phyloP scores from a whole-genome alignment of 2,888 invertebrate species.

The Stictocephala bisonia region DNA sequence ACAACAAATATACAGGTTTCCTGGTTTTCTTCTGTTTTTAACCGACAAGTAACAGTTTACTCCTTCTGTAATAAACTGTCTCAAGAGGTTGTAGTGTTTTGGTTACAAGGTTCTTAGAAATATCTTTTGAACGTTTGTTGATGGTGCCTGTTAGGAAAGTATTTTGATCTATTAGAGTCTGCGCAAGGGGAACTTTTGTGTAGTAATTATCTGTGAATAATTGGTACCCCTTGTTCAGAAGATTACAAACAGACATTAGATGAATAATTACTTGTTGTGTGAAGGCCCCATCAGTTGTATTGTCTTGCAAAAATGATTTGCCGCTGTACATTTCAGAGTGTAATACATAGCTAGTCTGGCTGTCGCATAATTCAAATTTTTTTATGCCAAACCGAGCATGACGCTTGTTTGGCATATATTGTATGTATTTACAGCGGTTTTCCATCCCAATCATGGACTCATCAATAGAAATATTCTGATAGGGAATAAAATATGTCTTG shows the following conservation, averaged over 20 bases:
- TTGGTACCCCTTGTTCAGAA: constrained; percentile 29
- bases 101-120: background rate
- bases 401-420: constrained; percentile 10
- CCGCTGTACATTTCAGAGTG: constrained; percentile 17
- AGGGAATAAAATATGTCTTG: too few species aligned
- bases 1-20: background rate
- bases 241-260: constrained; percentile 49
- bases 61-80: background rate
- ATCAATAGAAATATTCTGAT: constrained; percentile 25
- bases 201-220: constrained; percentile 28
- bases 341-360: constrained; percentile 6
- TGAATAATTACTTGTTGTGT: constrained; percentile 18
- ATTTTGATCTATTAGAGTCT: background rate
- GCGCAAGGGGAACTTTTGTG: constrained; percentile 27
- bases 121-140: constrained; percentile 17
- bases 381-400: constrained; percentile 20
- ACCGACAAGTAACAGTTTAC: background rate
- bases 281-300: constrained; percentile 1
- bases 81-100: too few species aligned
- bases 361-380: constrained; percentile 12
- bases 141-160: too few species aligned
- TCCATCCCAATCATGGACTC: constrained; percentile 39
- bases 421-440: constrained; percentile 13
- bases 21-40: constrained; percentile 11
- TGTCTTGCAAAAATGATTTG: background rate